Evolutionary conservation across 2,113 vertebrate genomes (phyloP).

Genomic region (Speoplatyrhinus poulsoni): DNA sequence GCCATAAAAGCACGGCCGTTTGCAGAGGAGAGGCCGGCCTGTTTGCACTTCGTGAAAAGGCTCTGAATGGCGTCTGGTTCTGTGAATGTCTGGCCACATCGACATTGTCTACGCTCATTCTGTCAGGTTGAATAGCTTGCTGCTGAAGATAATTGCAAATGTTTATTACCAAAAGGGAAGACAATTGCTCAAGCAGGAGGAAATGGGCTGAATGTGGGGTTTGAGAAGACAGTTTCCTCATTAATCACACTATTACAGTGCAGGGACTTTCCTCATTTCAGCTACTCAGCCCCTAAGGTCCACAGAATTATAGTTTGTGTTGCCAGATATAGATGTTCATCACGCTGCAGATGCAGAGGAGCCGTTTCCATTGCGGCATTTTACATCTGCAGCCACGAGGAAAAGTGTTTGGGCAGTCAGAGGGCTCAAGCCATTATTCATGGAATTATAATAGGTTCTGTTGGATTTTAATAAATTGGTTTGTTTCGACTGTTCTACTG

Average conservation of each 20-base stretch:
- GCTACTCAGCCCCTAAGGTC: background rate
- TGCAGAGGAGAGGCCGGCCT: constrained; percentile 28
- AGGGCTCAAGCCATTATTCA: no score
- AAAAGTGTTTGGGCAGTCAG: no score
- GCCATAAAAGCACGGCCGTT: constrained; percentile 48
- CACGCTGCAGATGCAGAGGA: no score
- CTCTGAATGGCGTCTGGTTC: constrained; percentile 25
- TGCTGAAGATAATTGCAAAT: constrained; percentile 4
- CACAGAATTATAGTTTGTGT: background rate
- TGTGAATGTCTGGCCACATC: constrained; percentile 23
- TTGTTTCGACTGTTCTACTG: no score
- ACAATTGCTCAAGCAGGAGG: constrained; percentile 18
- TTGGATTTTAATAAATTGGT: no score
- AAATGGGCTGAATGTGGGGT: constrained; percentile 1
- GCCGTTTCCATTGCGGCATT: no score
- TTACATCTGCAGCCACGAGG: no score
- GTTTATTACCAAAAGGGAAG: constrained; percentile 26
- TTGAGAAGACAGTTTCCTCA: constrained; percentile 6
- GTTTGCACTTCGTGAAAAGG: constrained; percentile 40
- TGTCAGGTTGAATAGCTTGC: background rate
- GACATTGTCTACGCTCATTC: background rate
- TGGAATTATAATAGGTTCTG: no score
- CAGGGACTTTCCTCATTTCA: background rate
- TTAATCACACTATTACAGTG: background rate
- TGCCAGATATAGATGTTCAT: no score